phyloP scores from a whole-genome alignment of 2,113 vertebrate genomes.

The Anarrhichthys ocellatus region DNA sequence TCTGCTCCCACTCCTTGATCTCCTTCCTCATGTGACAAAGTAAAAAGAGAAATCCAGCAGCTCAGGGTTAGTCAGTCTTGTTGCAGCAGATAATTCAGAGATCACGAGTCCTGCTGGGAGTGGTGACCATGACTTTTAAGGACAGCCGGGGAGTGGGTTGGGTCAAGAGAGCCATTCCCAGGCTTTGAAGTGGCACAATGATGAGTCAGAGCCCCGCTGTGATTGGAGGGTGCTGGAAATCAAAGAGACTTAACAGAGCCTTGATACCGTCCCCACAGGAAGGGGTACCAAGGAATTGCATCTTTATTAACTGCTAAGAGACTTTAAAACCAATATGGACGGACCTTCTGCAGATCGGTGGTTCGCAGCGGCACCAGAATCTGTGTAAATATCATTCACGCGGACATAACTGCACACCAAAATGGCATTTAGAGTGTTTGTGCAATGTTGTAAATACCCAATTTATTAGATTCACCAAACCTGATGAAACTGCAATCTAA shows the following conservation, averaged over 20 bases:
- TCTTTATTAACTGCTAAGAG: constrained; percentile 89
- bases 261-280: constrained; percentile 90
- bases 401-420: constrained; percentile 37
- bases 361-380: constrained; percentile 52
- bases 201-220: constrained; percentile 84
- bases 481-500: background rate
- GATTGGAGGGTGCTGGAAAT: constrained; percentile 86
- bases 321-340: constrained; percentile 90
- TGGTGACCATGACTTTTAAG: constrained; percentile 85
- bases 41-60: constrained; percentile 63
- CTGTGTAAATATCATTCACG: constrained; percentile 66
- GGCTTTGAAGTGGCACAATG: constrained; percentile 93
- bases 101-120: constrained; percentile 60
- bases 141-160: constrained; percentile 82
- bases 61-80: constrained; percentile 21
- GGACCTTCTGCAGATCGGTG: constrained; percentile 51
- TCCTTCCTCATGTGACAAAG: constrained; percentile 9
- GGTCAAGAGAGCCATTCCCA: constrained; percentile 82
- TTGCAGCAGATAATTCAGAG: constrained; percentile 57
- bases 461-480: constrained; percentile 21
- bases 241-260: constrained; percentile 94
- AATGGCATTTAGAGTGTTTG: constrained; percentile 55
- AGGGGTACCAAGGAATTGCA: constrained; percentile 85
- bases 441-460: constrained; percentile 45
- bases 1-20: background rate